A percentile compares a stretch with the other conserved stretches of the same genome.
These are phyloP conservation scores for Tiphia femorata DNA, from an alignment of 2,888 invertebrate genomes.

Conservation along the genomic window DNA sequence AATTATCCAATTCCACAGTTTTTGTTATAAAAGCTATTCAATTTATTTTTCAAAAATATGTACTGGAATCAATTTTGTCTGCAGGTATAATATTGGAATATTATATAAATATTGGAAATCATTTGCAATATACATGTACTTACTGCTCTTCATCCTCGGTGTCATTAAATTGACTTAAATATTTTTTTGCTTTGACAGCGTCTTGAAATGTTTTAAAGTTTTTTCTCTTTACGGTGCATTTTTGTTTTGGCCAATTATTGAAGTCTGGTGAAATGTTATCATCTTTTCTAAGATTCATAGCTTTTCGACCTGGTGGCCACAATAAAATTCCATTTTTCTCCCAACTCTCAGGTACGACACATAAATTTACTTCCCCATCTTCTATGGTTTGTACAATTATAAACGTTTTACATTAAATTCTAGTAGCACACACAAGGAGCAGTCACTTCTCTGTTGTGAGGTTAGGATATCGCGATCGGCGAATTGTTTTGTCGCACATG, in stretches of 20 bases:
- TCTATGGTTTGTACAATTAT: conserved; percentile 8
- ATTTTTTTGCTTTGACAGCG: conserved; percentile 8
- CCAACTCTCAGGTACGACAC: conserved; percentile 8
- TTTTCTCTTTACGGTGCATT: background rate
- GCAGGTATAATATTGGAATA: no score
- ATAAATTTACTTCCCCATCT: conserved; percentile 3
- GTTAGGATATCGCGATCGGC: no score
- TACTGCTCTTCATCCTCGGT: conserved; percentile 5
- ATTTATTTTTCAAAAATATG: background rate
- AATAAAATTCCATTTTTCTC: conserved; percentile 2
- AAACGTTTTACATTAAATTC: background rate
- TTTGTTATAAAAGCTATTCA: background rate
- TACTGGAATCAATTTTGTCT: no score
- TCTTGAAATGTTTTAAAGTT: conserved; percentile 5
- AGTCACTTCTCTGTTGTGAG: no score
- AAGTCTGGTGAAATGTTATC: background rate
- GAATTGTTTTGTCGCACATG: no score
- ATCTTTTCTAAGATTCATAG: conserved; percentile 1
- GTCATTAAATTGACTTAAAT: conserved; percentile 4
- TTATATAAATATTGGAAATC: no score
- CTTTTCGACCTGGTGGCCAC: conserved; percentile 7
- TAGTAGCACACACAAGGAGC: no score
- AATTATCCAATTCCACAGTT: background rate
- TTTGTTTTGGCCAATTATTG: conserved; percentile 8
- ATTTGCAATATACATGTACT: background rate